Evolutionary conservation across 2,797 vertebrate species (phyloP).

Genomic region (Characodon lateralis): DNA sequence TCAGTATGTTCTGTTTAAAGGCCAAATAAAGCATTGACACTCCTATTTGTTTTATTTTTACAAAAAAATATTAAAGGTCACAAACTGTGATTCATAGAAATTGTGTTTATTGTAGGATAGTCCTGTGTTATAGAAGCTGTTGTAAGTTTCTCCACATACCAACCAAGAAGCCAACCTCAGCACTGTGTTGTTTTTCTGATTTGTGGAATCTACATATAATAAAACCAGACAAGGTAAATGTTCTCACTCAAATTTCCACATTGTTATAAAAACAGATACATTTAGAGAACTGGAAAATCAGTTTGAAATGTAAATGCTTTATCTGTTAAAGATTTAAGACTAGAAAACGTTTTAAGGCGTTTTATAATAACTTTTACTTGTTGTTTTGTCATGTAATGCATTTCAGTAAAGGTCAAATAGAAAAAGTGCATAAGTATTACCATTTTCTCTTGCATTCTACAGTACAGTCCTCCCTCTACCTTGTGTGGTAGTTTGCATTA

Average conservation of each 20-base stretch:
- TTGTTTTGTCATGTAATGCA: not conserved
- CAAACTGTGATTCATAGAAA: too few species aligned
- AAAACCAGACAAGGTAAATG: not conserved
- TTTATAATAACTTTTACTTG: not conserved
- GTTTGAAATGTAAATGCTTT: not conserved
- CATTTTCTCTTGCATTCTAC: slow-evolving; percentile 5
- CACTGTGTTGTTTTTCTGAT: not conserved
- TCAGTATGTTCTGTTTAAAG: not conserved
- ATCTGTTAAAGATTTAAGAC: not conserved
- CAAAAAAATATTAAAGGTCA: not conserved
- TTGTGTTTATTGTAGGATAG: too few species aligned
- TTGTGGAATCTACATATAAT: not conserved
- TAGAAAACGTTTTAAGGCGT: not conserved
- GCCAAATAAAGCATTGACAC: not conserved
- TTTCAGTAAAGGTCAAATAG: not conserved
- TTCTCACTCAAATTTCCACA: not conserved
- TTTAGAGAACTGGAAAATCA: not conserved
- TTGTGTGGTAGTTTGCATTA: not conserved
- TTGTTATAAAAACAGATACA: not conserved
- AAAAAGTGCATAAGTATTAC: not conserved
- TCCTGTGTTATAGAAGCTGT: too few species aligned
- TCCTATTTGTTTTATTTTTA: not conserved
- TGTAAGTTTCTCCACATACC: too few species aligned
- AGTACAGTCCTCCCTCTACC: slow-evolving; percentile 11
- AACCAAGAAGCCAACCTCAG: too few species aligned